Evolutionary conservation across 2,797 vertebrate species (phyloP).

Genomic region (Myotis pilosus): DNA sequence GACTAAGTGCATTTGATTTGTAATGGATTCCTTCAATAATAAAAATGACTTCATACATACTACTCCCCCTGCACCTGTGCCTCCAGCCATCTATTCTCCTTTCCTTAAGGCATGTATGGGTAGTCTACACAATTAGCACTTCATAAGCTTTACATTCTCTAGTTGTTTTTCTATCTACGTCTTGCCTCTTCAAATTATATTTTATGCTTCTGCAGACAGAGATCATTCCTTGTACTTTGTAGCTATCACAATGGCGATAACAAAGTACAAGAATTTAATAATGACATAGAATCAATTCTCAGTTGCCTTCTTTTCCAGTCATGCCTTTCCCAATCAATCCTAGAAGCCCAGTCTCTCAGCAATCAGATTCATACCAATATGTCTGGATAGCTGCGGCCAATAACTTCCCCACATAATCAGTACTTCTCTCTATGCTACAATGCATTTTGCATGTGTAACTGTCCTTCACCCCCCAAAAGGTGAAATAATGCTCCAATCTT

Average conservation of each 20-base stretch:
- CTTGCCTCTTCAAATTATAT: neutral
- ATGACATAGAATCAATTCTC: neutral
- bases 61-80: neutral
- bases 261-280: neutral
- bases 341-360: neutral
- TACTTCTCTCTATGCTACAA: neutral
- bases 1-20: neutral
- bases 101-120: neutral
- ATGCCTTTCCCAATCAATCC: neutral
- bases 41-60: neutral
- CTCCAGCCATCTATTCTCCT: neutral
- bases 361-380: neutral
- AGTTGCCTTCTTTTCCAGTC: neutral
- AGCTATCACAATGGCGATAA: neutral
- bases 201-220: constrained; percentile 35
- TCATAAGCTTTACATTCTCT: neutral
- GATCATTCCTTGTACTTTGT: neutral
- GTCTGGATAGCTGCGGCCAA: neutral
- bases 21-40: neutral
- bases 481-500: neutral
- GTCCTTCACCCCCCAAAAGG: neutral
- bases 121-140: neutral
- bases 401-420: too few species aligned
- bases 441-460: neutral
- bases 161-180: neutral